Conservation (phyloP, 2,113 vertebrate species). For the Istiophorus platypterus region DNA sequence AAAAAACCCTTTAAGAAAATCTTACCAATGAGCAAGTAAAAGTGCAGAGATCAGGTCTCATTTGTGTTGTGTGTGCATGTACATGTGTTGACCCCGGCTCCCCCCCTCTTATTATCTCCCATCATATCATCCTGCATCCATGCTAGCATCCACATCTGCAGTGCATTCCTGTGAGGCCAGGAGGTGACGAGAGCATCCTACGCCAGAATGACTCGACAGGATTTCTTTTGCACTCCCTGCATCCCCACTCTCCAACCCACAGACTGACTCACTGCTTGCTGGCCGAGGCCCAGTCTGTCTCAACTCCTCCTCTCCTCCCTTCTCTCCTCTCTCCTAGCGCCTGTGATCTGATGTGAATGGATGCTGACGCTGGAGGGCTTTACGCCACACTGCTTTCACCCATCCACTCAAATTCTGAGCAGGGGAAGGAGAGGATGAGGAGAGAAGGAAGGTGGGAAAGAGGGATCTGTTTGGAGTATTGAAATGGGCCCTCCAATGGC, state of each 20-base stretch:
- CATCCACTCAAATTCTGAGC: constrained; percentile 60
- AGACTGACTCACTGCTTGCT: constrained; percentile 77
- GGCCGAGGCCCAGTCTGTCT: constrained; percentile 78
- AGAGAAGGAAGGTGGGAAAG: background rate
- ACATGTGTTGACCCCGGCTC: background rate
- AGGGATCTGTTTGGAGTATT: constrained; percentile 27
- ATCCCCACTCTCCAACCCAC: constrained; percentile 72
- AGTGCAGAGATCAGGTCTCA: constrained; percentile 8
- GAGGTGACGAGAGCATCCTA: constrained; percentile 76
- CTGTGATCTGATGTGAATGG: constrained; percentile 72
- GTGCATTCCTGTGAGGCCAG: constrained; percentile 65
- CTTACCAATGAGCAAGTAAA: background rate
- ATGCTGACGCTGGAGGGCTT: constrained; percentile 65
- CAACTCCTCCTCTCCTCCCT: constrained; percentile 62
- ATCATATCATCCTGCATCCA: constrained; percentile 62
- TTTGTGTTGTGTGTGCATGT: constrained; percentile 12
- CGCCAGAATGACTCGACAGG: constrained; percentile 81
- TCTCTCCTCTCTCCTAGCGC: constrained; percentile 40
- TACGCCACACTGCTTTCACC: constrained; percentile 68
- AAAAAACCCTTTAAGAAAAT: background rate
- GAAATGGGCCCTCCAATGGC: background rate
- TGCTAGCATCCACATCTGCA: constrained; percentile 66
- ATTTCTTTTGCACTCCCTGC: constrained; percentile 70
- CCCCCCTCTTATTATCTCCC: constrained; percentile 52
- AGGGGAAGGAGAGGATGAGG: background rate